Evolutionary conservation across 2,113 vertebrate genomes (phyloP).

Genomic region (Casuarius casuarius): DNA sequence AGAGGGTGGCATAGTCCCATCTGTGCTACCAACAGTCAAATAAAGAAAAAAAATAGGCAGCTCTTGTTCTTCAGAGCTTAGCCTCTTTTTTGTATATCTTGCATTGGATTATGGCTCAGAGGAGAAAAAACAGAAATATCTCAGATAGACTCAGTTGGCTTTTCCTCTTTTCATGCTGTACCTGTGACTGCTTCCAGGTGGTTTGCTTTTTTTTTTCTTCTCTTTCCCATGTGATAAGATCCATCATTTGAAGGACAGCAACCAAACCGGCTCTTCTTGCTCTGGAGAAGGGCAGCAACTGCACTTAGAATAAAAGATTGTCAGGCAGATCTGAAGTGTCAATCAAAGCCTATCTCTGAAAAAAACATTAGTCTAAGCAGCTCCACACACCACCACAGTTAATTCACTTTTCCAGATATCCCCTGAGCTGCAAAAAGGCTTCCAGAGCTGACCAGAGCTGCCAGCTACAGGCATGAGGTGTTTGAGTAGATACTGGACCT

Average conservation of each 20-base stretch:
- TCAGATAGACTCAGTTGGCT: neutral
- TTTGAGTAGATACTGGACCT: slow-evolving; percentile 4
- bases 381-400: neutral
- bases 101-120: neutral
- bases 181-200: slow-evolving; percentile 5
- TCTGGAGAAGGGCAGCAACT: slow-evolving; percentile 36
- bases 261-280: slow-evolving; percentile 35
- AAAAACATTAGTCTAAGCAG: slow-evolving; percentile 39
- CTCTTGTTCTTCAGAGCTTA: neutral
- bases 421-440: slow-evolving; percentile 18
- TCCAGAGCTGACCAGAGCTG: slow-evolving; percentile 15
- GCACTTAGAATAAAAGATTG: slow-evolving; percentile 43
- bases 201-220: neutral
- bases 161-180: slow-evolving; percentile 37
- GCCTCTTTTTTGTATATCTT: neutral
- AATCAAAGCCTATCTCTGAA: slow-evolving; percentile 60
- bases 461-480: neutral
- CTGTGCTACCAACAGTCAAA: neutral
- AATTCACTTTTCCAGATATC: slow-evolving; percentile 44
- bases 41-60: neutral
- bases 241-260: slow-evolving; percentile 48
- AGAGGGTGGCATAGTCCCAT: neutral
- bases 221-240: slow-evolving; percentile 12
- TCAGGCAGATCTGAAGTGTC: slow-evolving; percentile 53
- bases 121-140: neutral